Conservation (phyloP, 2,797 vertebrate genomes). For the Platalea minor region DNA sequence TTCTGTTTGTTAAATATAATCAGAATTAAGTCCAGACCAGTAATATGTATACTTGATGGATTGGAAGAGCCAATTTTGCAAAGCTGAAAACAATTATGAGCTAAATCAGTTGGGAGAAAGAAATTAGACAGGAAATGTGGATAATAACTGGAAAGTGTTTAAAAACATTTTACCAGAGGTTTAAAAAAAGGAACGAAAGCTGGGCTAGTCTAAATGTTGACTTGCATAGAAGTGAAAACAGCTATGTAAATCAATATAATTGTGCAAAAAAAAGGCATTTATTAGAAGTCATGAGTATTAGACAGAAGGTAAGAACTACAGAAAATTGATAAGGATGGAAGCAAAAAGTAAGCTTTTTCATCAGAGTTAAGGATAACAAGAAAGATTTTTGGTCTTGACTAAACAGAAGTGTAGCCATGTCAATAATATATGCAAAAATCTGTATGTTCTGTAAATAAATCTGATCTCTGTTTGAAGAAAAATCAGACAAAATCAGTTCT, state of each 20-base stretch:
- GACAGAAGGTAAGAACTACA: background rate
- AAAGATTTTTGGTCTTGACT: background rate
- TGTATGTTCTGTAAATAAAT: background rate
- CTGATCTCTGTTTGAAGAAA: background rate
- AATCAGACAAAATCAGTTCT: background rate
- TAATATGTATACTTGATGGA: conserved; percentile 27
- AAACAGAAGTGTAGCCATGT: background rate
- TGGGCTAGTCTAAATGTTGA: background rate
- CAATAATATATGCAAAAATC: background rate
- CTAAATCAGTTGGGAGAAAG: conserved; percentile 39
- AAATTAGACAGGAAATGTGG: conserved; percentile 52
- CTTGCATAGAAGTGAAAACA: background rate
- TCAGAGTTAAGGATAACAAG: background rate
- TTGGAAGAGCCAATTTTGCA: conserved; percentile 29
- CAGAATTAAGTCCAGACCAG: conserved; percentile 33
- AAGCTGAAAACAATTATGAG: conserved; percentile 60
- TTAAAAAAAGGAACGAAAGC: background rate
- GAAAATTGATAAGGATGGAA: background rate
- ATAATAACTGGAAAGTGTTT: conserved; percentile 47
- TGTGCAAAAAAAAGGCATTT: background rate
- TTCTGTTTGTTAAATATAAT: conserved; percentile 25
- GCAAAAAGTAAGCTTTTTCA: background rate
- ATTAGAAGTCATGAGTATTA: background rate
- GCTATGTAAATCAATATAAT: conserved; percentile 14
- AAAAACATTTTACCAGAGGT: conserved; percentile 28